Conservation (phyloP, 2,113 vertebrate species). For the Otolemur garnettii region DNA sequence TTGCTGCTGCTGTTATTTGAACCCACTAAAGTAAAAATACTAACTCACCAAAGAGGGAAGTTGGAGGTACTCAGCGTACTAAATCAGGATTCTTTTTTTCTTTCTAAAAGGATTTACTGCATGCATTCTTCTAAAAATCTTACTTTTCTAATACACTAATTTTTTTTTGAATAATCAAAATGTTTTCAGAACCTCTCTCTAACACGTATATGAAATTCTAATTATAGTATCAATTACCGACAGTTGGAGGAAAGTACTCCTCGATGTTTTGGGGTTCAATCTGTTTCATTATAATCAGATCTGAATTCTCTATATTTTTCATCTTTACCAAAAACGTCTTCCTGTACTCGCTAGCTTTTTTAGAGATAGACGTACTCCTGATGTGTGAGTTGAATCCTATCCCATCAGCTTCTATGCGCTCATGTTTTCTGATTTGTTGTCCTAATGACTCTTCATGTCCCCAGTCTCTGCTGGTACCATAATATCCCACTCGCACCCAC, state of each 20-base stretch:
- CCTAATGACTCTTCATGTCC: neutral
- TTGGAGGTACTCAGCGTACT: neutral
- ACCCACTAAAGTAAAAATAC: neutral
- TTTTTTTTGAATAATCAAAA: neutral
- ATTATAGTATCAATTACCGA: neutral
- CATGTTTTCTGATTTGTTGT: neutral
- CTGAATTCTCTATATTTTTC: neutral
- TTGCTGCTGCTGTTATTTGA: neutral
- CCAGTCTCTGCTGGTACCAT: neutral
- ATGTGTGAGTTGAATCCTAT: neutral
- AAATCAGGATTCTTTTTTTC: neutral
- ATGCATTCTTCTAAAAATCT: neutral
- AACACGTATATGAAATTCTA: neutral
- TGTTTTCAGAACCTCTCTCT: neutral
- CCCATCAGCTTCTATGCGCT: neutral
- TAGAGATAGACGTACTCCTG: neutral
- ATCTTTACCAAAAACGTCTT: conserved; percentile 17
- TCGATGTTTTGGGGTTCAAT: neutral
- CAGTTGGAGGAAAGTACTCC: neutral
- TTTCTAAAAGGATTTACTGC: neutral
- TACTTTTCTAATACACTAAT: neutral
- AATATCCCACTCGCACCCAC: neutral
- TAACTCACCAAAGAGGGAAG: neutral
- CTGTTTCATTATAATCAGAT: neutral
- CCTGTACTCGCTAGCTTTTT: neutral